phyloP scores from a whole-genome alignment of 2,797 vertebrate genomes.

The Buceros bicornis region DNA sequence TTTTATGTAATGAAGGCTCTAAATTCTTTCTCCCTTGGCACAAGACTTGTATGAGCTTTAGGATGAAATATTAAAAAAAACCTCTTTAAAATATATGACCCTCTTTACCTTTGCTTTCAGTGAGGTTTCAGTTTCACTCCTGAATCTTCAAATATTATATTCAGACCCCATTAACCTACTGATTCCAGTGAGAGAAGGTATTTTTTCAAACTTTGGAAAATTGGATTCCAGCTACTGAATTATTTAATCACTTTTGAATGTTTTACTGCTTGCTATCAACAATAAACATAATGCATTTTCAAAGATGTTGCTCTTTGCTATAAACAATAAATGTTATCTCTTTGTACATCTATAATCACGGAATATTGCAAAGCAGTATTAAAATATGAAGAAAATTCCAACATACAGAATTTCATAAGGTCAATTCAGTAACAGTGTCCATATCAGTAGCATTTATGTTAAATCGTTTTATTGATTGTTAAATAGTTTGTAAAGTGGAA shows the following conservation, averaged over 20 bases:
- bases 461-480: background rate
- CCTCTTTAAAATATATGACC: background rate
- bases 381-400: background rate
- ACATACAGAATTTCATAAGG: background rate
- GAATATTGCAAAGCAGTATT: background rate
- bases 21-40: background rate
- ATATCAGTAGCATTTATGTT: background rate
- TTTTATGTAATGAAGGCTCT: background rate
- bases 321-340: background rate
- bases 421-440: background rate
- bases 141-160: background rate
- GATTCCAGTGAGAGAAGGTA: background rate
- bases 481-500: background rate
- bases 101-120: background rate
- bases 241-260: background rate
- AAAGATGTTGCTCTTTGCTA: background rate
- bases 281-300: background rate
- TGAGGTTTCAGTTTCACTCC: background rate
- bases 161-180: background rate
- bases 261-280: background rate
- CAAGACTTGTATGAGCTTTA: background rate
- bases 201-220: background rate
- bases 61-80: background rate
- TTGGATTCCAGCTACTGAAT: background rate
- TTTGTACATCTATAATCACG: background rate